A percentile compares a stretch with the other conserved stretches of the same genome.
Evolutionary conservation across 2,888 invertebrate genomes (phyloP).

Genomic region (Bhutanitis thaidina): DNA sequence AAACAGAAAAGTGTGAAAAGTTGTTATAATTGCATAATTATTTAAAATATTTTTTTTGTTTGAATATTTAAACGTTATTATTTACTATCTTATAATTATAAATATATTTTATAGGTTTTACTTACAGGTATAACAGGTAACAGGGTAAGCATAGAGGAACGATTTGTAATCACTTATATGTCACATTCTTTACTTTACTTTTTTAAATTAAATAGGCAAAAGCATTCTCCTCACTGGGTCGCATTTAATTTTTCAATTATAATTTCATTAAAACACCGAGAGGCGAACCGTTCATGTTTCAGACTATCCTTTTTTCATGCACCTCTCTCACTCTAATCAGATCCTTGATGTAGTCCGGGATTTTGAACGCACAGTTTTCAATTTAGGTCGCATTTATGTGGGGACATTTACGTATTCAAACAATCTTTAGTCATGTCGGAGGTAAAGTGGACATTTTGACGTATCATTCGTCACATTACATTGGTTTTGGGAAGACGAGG

Average conservation of each 20-base stretch:
- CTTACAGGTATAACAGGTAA: slow-evolving; percentile 1
- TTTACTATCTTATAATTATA: too few relatives aligned
- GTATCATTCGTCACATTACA: slow-evolving; percentile 24
- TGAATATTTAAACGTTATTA: too few relatives aligned
- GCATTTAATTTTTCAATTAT: slow-evolving; percentile 22
- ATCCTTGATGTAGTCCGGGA: slow-evolving; percentile 37
- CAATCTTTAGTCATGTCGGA: slow-evolving; percentile 38
- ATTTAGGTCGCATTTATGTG: slow-evolving; percentile 30
- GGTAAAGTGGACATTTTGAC: slow-evolving; percentile 16
- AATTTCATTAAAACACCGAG: slow-evolving; percentile 27
- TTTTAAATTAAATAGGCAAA: slow-evolving; percentile 9
- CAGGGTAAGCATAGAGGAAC: neutral
- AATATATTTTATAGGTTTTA: neutral
- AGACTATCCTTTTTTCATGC: slow-evolving; percentile 33
- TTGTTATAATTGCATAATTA: too few relatives aligned
- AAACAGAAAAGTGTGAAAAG: too few relatives aligned
- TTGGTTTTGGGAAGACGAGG: slow-evolving; percentile 22
- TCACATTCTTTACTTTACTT: neutral
- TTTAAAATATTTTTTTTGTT: too few relatives aligned
- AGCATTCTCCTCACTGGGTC: slow-evolving; percentile 1
- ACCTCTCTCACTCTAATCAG: slow-evolving; percentile 33
- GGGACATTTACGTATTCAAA: slow-evolving; percentile 20
- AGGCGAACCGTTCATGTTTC: slow-evolving; percentile 22
- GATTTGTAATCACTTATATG: slow-evolving; percentile 4
- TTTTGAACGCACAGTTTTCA: slow-evolving; percentile 23